Evolutionary conservation across 2,797 vertebrate species (phyloP), one percentile per base, ranked within the genome.

Genomic region (Pteropus rufus): DNA sequence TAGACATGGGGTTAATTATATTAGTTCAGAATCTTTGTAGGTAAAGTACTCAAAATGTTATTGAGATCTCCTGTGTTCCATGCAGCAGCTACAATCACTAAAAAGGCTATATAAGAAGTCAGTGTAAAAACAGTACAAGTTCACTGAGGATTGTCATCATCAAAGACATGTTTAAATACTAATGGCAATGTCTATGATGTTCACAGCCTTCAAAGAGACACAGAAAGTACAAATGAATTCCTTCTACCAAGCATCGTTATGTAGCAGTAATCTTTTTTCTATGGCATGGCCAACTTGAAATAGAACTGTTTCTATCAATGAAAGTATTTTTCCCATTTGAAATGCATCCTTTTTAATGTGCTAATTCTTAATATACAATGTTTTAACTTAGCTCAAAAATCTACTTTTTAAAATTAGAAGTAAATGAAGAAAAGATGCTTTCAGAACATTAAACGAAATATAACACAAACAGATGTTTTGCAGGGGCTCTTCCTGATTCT

Each of bases 381-480:
- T 91, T 90, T 85, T 29, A 88, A 52, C 8, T 80, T 94, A 54
- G 69, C 77, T 94, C 89, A 44, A 93, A 96, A 96, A 83, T 92
- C 18, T 1, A 95, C 60, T 95, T 81, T 92, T 65, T 3, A 89
- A 89, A 76, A 60, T 92, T 84, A 96, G 65, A 93, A 88, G 44
- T 67, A 96, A 92, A 77, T 89, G 85, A 96, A 90, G 69, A 91
- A 93, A 96, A 91, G 83, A 76, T 81, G 54, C 5, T 87, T 95
- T 96, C n/a, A 91, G 67, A 89, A 94, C 18, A 84, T 18, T 90
- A 16, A 85, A 62, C 0, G 95, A 41, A 94, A n/a, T 60, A 72
- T 10, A 93, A 58, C 21, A 87, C 58, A 75, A 97, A 92, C 12
- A 97, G 70, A 93, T 87, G 52, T 70, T 93, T 31, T 15, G 21